Percentiles rank a stretch among this genome's conserved stretches.
Conservation (phyloP, 2,888 invertebrate species). For the Phortica okadai region DNA sequence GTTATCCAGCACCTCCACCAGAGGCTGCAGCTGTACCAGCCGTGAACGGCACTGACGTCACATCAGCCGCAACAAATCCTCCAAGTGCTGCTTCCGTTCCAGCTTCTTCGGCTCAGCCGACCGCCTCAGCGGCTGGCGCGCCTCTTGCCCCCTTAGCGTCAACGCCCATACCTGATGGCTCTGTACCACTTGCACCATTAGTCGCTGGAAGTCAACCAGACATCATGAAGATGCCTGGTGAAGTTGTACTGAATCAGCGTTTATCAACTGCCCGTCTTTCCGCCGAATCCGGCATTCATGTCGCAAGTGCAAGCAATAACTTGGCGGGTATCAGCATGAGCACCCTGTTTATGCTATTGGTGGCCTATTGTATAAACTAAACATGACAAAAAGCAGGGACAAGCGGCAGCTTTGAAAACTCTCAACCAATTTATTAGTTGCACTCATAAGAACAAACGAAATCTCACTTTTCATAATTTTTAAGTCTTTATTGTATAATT, state of each 20-base stretch:
- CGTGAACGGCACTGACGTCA: slow-evolving; percentile 40
- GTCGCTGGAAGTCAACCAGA: slow-evolving; percentile 57
- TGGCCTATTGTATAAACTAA: slow-evolving; percentile 61
- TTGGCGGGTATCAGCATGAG: slow-evolving; percentile 48
- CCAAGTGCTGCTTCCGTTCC: slow-evolving; percentile 23
- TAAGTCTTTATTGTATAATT: no score
- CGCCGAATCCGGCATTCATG: slow-evolving; percentile 55
- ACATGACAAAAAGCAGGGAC: not conserved
- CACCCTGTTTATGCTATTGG: slow-evolving; percentile 58
- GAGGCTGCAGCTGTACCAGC: slow-evolving; percentile 47
- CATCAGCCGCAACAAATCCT: slow-evolving; percentile 28
- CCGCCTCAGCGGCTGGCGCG: slow-evolving; percentile 27
- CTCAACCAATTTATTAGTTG: slow-evolving; percentile 21
- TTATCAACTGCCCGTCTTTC: slow-evolving; percentile 57
- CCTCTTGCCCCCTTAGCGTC: slow-evolving; percentile 53
- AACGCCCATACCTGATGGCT: slow-evolving; percentile 63
- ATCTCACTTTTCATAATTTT: not conserved
- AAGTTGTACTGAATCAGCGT: slow-evolving; percentile 36
- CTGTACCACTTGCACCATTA: slow-evolving; percentile 60
- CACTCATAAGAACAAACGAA: not conserved
- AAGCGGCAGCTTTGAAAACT: slow-evolving; percentile 9
- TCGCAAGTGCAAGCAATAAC: slow-evolving; percentile 46
- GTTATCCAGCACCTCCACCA: slow-evolving; percentile 72
- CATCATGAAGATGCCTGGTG: slow-evolving; percentile 69
- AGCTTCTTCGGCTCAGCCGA: slow-evolving; percentile 13